A percentile compares a stretch with the other conserved stretches of the same genome.
phyloP scores from a whole-genome alignment of 1,140 invertebrate genomes.

The Dolichoris vasculosae region DNA sequence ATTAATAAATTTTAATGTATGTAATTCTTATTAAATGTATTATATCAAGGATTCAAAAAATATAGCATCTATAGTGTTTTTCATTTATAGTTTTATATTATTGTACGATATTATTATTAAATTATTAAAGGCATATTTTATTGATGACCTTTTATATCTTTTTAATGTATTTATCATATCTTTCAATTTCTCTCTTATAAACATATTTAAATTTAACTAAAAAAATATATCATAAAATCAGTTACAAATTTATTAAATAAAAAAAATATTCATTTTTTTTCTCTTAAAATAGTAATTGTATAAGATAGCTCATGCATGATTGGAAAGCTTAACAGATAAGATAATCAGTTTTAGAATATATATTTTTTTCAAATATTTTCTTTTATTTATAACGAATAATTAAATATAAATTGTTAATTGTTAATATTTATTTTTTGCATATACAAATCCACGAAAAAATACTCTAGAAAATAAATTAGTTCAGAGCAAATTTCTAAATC shows the following conservation, averaged over 20 bases:
- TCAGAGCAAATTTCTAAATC: too few species aligned
- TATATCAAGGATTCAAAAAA: too few species aligned
- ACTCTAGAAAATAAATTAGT: neutral
- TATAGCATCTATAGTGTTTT: too few species aligned
- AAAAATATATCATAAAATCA: neutral
- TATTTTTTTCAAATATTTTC: slow-evolving; percentile 14
- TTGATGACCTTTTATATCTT: too few species aligned
- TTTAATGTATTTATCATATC: too few species aligned
- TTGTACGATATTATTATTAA: too few species aligned
- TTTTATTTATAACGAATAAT: slow-evolving; percentile 15
- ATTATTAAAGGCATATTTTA: too few species aligned
- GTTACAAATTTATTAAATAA: neutral
- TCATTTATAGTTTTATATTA: too few species aligned
- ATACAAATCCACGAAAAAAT: slow-evolving; percentile 13
- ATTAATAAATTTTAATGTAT: too few species aligned
- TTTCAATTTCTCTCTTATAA: too few species aligned
- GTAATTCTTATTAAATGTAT: too few species aligned
- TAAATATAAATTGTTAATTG: neutral
- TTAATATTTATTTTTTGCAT: neutral
- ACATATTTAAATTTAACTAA: too few species aligned
- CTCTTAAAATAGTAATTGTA: neutral
- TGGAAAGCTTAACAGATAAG: slow-evolving; percentile 35
- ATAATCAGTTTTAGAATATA: slow-evolving; percentile 7
- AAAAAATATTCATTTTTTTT: neutral
- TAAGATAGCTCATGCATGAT: neutral